Percentiles rank a stretch among this genome's conserved stretches.
Conservation (phyloP, 2,113 vertebrate species). For the Thermophis baileyi region DNA sequence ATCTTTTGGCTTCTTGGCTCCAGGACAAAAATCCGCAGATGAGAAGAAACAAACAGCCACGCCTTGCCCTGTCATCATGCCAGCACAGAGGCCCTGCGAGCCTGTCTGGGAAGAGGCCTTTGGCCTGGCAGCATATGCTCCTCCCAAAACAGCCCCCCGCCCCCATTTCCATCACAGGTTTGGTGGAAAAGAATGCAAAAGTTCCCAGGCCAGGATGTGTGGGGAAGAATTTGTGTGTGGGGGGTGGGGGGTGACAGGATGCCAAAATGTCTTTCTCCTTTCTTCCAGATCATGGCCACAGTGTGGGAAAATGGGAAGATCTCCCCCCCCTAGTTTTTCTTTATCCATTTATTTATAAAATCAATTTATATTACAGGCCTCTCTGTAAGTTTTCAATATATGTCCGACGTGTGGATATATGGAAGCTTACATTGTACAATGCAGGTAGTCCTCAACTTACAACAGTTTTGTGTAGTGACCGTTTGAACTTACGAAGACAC, state of each 20-base stretch:
- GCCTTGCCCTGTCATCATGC: not conserved
- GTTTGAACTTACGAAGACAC: not conserved
- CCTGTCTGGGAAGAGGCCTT: not conserved
- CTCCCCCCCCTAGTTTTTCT: not conserved
- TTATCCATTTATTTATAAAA: not conserved
- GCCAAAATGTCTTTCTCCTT: not conserved
- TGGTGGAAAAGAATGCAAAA: not conserved
- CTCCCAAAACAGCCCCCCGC: too few relatives aligned
- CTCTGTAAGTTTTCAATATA: too few relatives aligned
- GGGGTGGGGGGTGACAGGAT: rapidly evolving
- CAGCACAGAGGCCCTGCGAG: not conserved
- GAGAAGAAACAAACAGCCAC: not conserved
- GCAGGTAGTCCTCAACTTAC: not conserved
- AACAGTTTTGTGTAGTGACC: not conserved
- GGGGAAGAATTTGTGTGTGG: too few relatives aligned
- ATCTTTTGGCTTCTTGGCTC: not conserved
- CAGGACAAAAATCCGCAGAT: not conserved
- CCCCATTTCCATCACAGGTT: not conserved
- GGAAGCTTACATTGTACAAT: not conserved
- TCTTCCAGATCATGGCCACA: not conserved
- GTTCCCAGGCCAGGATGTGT: not conserved
- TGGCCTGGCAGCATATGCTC: not conserved
- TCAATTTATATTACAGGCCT: not conserved
- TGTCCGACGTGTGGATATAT: too few relatives aligned
- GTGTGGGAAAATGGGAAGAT: not conserved